Percentiles rank a stretch among this genome's conserved stretches.
These are phyloP conservation scores for Gymnobelideus leadbeateri DNA, from an alignment of 2,113 vertebrate genomes.

Conservation along the genomic window DNA sequence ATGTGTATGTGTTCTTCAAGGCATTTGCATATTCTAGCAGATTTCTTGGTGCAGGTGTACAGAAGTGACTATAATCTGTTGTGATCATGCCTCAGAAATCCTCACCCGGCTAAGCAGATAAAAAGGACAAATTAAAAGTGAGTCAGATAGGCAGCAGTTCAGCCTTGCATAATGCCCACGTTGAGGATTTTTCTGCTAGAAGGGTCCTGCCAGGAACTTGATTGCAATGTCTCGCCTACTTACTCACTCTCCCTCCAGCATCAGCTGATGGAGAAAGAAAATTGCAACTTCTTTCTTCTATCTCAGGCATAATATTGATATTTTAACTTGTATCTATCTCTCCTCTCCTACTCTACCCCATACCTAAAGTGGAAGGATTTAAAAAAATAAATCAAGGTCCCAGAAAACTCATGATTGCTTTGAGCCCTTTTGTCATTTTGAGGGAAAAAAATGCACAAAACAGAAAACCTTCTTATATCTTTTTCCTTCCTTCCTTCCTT, in stretches of 20 bases:
- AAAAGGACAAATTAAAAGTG: constrained; percentile 10
- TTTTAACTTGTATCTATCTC: constrained; percentile 66
- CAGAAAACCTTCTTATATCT: constrained; percentile 36
- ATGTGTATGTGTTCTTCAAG: not conserved
- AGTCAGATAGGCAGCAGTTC: not conserved
- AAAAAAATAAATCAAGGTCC: constrained; percentile 70
- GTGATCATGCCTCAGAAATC: not conserved
- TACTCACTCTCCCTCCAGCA: constrained; percentile 55
- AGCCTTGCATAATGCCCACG: constrained; percentile 19
- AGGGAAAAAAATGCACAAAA: constrained; percentile 30
- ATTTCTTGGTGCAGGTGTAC: not conserved
- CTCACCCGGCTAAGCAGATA: not conserved
- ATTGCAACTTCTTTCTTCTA: constrained; percentile 67
- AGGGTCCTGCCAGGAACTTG: constrained; percentile 65
- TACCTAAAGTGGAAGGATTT: constrained; percentile 50
- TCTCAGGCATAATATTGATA: constrained; percentile 69
- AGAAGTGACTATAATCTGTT: not conserved
- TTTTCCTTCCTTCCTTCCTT: not conserved
- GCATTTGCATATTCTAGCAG: not conserved
- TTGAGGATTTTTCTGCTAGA: constrained; percentile 33
- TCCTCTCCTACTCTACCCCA: constrained; percentile 27
- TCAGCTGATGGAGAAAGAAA: constrained; percentile 72
- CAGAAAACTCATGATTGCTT: constrained; percentile 61
- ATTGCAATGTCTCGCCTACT: constrained; percentile 68
- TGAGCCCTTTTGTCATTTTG: constrained; percentile 38